Conservation (phyloP, 2,113 vertebrate species). For the Python bivittatus region DNA sequence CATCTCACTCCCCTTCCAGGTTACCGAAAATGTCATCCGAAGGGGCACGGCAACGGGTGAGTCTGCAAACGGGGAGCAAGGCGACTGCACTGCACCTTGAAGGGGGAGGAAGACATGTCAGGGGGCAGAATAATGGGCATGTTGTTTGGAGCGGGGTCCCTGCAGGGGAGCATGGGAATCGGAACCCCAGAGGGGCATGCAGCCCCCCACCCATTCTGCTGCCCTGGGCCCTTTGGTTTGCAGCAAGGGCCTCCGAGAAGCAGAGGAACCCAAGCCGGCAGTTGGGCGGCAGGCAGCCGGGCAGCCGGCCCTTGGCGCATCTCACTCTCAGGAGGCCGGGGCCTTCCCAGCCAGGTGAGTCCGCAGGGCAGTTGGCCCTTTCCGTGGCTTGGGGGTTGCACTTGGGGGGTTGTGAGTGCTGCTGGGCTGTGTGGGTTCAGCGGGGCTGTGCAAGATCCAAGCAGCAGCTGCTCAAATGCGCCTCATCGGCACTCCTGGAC, state of each 20-base stretch:
- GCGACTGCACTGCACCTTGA: rapidly evolving
- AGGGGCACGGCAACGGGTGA: constrained; percentile 78
- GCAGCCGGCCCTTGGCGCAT: constrained; percentile 60
- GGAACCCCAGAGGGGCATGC: neutral
- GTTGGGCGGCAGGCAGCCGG: neutral
- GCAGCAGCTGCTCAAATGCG: neutral
- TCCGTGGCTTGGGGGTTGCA: neutral
- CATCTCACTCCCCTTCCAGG: constrained; percentile 65
- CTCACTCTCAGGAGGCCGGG: constrained; percentile 53
- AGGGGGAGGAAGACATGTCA: neutral
- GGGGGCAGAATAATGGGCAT: neutral
- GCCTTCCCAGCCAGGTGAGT: constrained; percentile 55
- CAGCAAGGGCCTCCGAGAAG: constrained; percentile 28
- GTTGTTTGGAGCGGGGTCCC: neutral
- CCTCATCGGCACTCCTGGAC: neutral
- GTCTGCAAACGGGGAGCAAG: neutral
- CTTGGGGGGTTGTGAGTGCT: neutral
- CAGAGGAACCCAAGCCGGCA: constrained; percentile 32
- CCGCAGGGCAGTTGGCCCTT: rapidly evolving
- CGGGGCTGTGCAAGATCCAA: neutral
- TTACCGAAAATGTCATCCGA: constrained; percentile 78
- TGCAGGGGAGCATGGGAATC: neutral
- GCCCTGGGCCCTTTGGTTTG: neutral
- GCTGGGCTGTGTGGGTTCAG: neutral
- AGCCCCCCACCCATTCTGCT: neutral